These are phyloP conservation scores for Melanostigma gelatinosum DNA, from an alignment of 2,113 vertebrate species.

Conservation along the genomic window DNA sequence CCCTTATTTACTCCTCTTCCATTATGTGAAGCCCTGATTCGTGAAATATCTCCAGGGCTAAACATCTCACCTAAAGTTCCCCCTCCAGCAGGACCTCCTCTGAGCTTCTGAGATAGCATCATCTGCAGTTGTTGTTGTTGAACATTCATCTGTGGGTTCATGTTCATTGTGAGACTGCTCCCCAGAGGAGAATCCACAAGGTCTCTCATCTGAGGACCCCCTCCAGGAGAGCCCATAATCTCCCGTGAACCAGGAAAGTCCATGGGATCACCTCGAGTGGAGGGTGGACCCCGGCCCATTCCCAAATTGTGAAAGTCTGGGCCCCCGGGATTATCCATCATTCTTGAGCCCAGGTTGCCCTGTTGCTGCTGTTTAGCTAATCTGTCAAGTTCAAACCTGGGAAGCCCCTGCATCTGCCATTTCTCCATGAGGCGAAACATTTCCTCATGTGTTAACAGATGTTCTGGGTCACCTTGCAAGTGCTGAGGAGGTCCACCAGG, in stretches of 20 bases:
- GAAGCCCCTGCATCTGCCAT: constrained; percentile 88
- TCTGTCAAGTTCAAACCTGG: constrained; percentile 86
- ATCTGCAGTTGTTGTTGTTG: constrained; percentile 86
- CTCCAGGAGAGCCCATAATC: constrained; percentile 89
- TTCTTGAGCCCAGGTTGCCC: constrained; percentile 70
- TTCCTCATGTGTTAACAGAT: constrained; percentile 90
- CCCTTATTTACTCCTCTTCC: constrained; percentile 85
- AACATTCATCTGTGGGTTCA: constrained; percentile 90
- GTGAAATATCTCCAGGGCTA: constrained; percentile 87
- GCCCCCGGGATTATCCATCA: constrained; percentile 82
- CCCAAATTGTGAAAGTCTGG: constrained; percentile 76
- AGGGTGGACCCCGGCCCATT: constrained; percentile 74
- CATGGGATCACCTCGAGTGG: constrained; percentile 80
- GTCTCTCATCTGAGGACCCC: constrained; percentile 87
- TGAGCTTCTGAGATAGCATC: constrained; percentile 91
- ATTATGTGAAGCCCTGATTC: constrained; percentile 86
- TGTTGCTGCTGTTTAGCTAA: constrained; percentile 90
- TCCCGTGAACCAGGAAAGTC: constrained; percentile 90
- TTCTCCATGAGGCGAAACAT: constrained; percentile 93
- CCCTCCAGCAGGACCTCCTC: constrained; percentile 82
- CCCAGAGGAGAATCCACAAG: constrained; percentile 88
- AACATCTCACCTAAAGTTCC: constrained; percentile 84
- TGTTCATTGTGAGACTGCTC: constrained; percentile 88
- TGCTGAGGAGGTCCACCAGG: constrained; percentile 80
- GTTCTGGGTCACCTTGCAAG: constrained; percentile 88